Base-by-base conservation (phyloP, 1,140 invertebrate genomes). In the Orius insidiosus region DNA sequence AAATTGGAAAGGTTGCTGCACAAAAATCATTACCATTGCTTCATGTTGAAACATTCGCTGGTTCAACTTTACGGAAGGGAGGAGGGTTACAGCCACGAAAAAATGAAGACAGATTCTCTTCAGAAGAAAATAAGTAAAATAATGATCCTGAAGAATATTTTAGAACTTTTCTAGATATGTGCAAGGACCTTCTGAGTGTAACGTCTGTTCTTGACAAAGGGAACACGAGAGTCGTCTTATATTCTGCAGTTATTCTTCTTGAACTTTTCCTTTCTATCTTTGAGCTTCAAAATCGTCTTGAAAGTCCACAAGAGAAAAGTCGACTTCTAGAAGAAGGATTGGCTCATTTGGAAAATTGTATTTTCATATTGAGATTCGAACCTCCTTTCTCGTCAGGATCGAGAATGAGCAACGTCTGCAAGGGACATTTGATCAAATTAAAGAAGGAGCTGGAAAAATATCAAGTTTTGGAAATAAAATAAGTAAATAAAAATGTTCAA, bases 21-120 rank as follows among this genome's bases (percentile, higher is more conserved):
- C 64, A 74, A 75, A 0, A 76, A 83, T 57, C 83, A 88, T 61
- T 86, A 84, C 59, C 80, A 83, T 55, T 70, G 80, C 50, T 81
- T 80, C 53, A 72, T 75, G 3, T 68, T 85, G 9, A 78, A 80
- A 54, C 85, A 88, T 60, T 80, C 80, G 0, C 60, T 88, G 31
- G 67, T 86, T 13, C 83, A 87, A 56, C 56, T 87, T 3, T 80
- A 79, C 56, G 78, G 77, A 9, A 67, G 75, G 49, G 73, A 78
- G 51, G 59, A 64, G 14, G 72, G 69, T 16, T 72, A 72, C 52
- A 62, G 68, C 44, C 58, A 67, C n/a, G 52, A 58, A n/a, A 57
- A 71, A 8, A 52, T 73, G 2, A 62, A 66, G 0, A 63, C 69
- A 18, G 70, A 76, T 47, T 65, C 70, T 36, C 58, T 77, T 24